Conservation (phyloP, 2,113 vertebrate genomes). For the Glaucidium brasilianum region DNA sequence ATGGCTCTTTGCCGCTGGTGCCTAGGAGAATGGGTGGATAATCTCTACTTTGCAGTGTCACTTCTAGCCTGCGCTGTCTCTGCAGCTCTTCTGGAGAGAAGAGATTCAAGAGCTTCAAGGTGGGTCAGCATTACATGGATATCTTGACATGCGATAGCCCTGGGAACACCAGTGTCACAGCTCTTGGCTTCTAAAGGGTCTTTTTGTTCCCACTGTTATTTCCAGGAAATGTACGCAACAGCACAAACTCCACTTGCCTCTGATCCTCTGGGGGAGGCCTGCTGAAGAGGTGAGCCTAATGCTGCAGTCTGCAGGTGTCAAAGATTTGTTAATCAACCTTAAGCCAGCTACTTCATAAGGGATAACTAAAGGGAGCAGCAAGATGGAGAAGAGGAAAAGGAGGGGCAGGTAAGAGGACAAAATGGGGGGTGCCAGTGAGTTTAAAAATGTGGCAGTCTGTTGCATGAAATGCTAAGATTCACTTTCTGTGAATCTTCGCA, state of each 20-base stretch:
- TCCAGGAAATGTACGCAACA: neutral
- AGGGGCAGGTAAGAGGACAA: neutral
- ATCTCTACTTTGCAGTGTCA: neutral
- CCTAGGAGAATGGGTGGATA: neutral
- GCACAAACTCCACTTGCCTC: neutral
- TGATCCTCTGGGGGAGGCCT: neutral
- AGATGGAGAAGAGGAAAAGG: neutral
- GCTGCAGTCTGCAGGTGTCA: neutral
- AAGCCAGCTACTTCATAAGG: neutral
- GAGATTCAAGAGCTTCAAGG: neutral
- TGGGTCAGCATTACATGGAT: neutral
- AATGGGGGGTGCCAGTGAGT: rapidly evolving
- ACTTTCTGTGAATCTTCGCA: neutral
- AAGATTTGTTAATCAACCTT: neutral
- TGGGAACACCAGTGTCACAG: neutral
- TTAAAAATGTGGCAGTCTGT: neutral
- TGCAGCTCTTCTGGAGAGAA: neutral
- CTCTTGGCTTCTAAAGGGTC: neutral
- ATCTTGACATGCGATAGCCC: neutral
- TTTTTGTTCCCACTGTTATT: neutral
- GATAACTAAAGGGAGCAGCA: neutral
- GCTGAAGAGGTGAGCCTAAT: neutral
- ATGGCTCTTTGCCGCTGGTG: neutral
- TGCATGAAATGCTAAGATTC: neutral
- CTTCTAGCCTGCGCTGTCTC: neutral